Evolutionary conservation across 2,888 invertebrate genomes (phyloP), one percentile per base, ranked within the genome.

Genomic region (Microctonus brassicae): DNA sequence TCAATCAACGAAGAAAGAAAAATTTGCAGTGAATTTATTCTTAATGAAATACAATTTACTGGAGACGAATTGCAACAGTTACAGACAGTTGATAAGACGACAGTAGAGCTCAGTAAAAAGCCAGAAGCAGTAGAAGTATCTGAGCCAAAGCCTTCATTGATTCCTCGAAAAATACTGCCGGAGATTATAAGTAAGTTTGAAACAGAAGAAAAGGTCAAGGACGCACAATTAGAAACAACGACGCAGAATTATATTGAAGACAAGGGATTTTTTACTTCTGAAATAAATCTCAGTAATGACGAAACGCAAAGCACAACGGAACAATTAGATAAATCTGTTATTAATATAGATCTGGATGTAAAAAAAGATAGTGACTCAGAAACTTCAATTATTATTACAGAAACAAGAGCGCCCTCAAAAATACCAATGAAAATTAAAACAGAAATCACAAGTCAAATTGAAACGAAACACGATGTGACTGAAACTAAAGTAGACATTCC

Each of bases 351-450:
- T 24, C n/a, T 13, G 0, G 26, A 24, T 4, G 6, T 55, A 4
- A 55, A 55, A 34, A 34, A 58, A 58, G 20, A 29, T 10, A 61
- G n/a, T 53, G 61, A 61, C 9, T 10, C 60, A 1, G 61, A 52
- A 52, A 7, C n/a, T 0, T 7, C 24, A 7, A 6, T 5, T n/a
- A 9, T 0, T 47, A 5, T 10, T 20, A 20, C 13, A 24, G 55
- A 66, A 33, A 33, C 33, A 5, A 62, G 62, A 55, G 39, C 29
- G 29, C 70, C 70, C 22, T 76, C 75, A 7, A 77, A 75, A 71
- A 77, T 75, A n/a, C 75, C 77, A n/a, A 72, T 69, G 1, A 75
- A 77, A 58, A 70, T 72, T 11, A 75, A 73, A n/a, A 53, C 69
- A 2, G 76, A 76, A 58, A 6, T 22, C 9, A n/a, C 61, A 1